Base-by-base conservation (phyloP, 2,797 vertebrate species). In the Paramormyrops hopkinsi region DNA sequence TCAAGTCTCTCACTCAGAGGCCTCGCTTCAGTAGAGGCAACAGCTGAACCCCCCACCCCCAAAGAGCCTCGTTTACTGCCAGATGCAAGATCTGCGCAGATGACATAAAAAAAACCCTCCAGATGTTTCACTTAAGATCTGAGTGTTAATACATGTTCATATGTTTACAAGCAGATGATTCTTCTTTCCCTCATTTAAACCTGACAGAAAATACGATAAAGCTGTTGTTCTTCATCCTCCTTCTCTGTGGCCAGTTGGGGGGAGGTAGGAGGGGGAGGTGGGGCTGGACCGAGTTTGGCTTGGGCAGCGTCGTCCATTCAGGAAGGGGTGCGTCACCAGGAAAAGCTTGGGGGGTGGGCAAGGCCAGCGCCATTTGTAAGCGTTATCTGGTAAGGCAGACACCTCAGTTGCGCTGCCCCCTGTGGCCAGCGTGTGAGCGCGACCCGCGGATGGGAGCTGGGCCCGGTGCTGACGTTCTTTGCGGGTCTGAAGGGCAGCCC, bases 351-450 rank as follows among this genome's bases (percentile, higher is more conserved):
- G 48, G 3, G 25, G 0, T 2, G 14, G 76, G 73, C 41, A 59
- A 11, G 54, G 76, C 11, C 56, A 84, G 44, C 17, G 76, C 25
- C 54, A n/a, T 69, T 37, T 25, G 37, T 22, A 37, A 17, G 44
- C 22, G 56, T 62, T 46, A 54, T 88, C 86, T 53, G 54, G 44
- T 84, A 90, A 88, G 87, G 87, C 86, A 88, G 89, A 53, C n/a
- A 25, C 44, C 82, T 84, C 62, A 62, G 69, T 79, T 22, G 41
- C 5, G 48, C 85, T 56, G 84, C 85, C 46, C 85, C 73, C 50
- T 54, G 33, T 54, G n/a, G 62, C 65, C 85, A 9, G 48, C 7
- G 29, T 79, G 37, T 19, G n/a, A 46, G 59, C 9, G 17, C 37
- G 50, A 86, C 44, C 29, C 22, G 4, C 41, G 51, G 85, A 37